phyloP scores from a whole-genome alignment of 2,113 vertebrate genomes.

The Mus musculus region GRCm39 chr9:68685001-68685500 shows the following conservation, averaged over 20 bases:
- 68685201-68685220: conserved; percentile 78
- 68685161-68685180: conserved; percentile 76
- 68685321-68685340: conserved; percentile 80
- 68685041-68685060: conserved; percentile 64
- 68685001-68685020: conserved; percentile 34
- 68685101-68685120: conserved; percentile 66
- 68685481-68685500: not conserved
- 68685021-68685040: conserved; percentile 37
- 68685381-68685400: conserved; percentile 37
- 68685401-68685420: conserved; percentile 36
- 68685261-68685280: conserved; percentile 81
- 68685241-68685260: conserved; percentile 81
- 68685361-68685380: conserved; percentile 74
- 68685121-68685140: conserved; percentile 77
- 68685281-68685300: conserved; percentile 82
- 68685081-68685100: conserved; percentile 60
- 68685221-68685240: conserved; percentile 80
- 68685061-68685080: conserved; percentile 59
- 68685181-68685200: conserved; percentile 79
- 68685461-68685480: conserved; percentile 46
- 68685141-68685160: conserved; percentile 75
- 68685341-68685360: conserved; percentile 75
- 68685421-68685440: conserved; percentile 5
- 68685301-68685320: conserved; percentile 80
- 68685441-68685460: not conserved